Evolutionary conservation across 2,888 invertebrate genomes (phyloP).

Genomic region (Chymomyza procnemis): DNA sequence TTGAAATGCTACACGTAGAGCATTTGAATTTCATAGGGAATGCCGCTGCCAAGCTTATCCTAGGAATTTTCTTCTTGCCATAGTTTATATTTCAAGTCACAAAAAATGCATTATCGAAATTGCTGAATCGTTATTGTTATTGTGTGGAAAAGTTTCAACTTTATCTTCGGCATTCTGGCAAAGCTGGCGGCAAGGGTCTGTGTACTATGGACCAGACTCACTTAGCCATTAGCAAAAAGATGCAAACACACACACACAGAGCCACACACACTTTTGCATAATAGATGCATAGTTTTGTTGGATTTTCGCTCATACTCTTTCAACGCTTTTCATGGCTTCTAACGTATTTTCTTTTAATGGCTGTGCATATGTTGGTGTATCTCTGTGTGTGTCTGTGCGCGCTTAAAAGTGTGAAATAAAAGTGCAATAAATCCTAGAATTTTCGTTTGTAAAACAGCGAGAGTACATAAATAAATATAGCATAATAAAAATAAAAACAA

Average conservation of each 20-base stretch:
- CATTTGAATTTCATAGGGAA: neutral
- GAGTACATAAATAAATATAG: slow-evolving; percentile 38
- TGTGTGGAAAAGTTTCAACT: slow-evolving; percentile 57
- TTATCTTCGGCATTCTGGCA: slow-evolving; percentile 40
- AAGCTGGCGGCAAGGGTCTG: slow-evolving; percentile 19
- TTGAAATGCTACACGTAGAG: neutral
- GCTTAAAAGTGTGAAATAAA: slow-evolving; percentile 43
- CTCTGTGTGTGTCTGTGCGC: slow-evolving; percentile 21
- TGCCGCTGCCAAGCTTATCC: neutral
- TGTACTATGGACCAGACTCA: slow-evolving; percentile 12
- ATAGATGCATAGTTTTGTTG: neutral
- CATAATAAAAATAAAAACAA: too few species aligned
- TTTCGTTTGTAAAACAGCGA: slow-evolving; percentile 30
- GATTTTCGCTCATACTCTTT: neutral
- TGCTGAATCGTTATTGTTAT: slow-evolving; percentile 67
- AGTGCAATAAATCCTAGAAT: slow-evolving; percentile 68
- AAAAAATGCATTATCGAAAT: slow-evolving; percentile 66
- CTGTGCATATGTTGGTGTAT: slow-evolving; percentile 9
- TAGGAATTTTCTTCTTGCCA: neutral
- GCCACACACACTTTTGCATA: neutral
- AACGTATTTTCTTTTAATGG: slow-evolving; percentile 31
- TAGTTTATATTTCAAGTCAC: slow-evolving; percentile 4
- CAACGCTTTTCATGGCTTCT: slow-evolving; percentile 6
- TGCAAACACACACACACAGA: slow-evolving; percentile 19
- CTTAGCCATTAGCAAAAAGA: slow-evolving; percentile 37